Percentiles rank a stretch among this genome's conserved stretches.
phyloP scores from a whole-genome alignment of 1,140 invertebrate genomes.

The Hirudo medicinalis region DNA sequence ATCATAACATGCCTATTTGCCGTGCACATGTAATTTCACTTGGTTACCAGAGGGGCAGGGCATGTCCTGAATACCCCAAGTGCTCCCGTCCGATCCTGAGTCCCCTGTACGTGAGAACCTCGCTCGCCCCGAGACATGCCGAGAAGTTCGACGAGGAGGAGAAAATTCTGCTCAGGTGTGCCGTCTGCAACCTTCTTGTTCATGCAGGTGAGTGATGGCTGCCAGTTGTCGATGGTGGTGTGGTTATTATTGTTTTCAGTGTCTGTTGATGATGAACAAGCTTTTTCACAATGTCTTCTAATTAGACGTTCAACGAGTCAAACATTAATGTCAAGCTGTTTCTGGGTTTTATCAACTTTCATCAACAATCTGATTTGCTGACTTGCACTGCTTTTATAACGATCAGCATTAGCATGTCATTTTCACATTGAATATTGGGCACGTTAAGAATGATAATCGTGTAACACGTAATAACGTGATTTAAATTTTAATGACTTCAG shows the following conservation, averaged over 20 bases:
- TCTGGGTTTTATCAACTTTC: too few relatives aligned
- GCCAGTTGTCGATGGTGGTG: not conserved
- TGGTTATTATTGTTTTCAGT: not conserved
- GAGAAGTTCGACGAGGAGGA: not conserved
- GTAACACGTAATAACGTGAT: too few relatives aligned
- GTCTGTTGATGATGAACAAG: not conserved
- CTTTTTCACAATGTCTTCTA: too few relatives aligned
- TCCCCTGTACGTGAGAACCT: not conserved
- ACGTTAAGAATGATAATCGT: too few relatives aligned
- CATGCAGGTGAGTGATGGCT: conserved; percentile 5
- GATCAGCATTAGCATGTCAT: too few relatives aligned
- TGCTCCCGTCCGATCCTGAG: not conserved
- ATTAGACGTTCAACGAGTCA: too few relatives aligned
- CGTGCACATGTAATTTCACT: not conserved
- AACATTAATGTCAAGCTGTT: too few relatives aligned
- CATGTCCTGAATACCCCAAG: not conserved
- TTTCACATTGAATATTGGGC: too few relatives aligned
- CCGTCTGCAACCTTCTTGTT: not conserved
- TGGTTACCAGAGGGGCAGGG: not conserved
- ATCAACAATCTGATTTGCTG: too few relatives aligned
- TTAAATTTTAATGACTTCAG: not conserved
- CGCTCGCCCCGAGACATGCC: not conserved
- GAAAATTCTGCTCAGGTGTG: not conserved
- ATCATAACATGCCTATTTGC: too few relatives aligned
- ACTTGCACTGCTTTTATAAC: too few relatives aligned